Percentiles rank a stretch among this genome's conserved stretches.
Evolutionary conservation across 2,113 vertebrate genomes (phyloP).

Genomic region (Isichthys henryi): DNA sequence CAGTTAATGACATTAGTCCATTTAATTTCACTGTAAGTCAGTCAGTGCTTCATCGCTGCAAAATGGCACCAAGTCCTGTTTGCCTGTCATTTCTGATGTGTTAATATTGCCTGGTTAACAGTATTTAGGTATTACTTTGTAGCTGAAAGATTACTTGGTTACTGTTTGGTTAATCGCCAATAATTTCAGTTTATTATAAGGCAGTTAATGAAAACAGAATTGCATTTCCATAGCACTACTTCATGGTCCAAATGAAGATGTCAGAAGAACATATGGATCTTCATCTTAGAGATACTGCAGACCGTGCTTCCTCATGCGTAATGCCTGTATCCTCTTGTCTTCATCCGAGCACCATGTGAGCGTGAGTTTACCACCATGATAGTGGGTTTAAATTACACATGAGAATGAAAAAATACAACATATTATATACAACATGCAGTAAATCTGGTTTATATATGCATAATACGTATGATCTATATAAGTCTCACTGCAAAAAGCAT

Average conservation of each 20-base stretch:
- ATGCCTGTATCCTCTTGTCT: not conserved
- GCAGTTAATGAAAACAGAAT: not conserved
- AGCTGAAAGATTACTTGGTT: conserved; percentile 1
- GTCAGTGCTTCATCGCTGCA: not conserved
- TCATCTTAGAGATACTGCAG: not conserved
- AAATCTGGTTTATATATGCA: not conserved
- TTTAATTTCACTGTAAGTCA: conserved; percentile 22
- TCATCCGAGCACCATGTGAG: not conserved
- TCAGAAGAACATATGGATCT: not conserved
- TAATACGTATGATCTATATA: not conserved
- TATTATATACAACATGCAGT: not conserved
- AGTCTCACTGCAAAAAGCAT: not conserved
- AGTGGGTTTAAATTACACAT: not conserved
- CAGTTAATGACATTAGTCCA: conserved; percentile 15
- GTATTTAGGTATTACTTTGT: conserved; percentile 11
- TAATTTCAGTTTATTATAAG: not conserved
- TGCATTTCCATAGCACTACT: not conserved
- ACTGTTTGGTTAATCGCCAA: not conserved
- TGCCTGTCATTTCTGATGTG: conserved; percentile 6
- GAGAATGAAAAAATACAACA: not conserved
- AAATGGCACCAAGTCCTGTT: not conserved
- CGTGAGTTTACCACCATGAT: too few relatives aligned
- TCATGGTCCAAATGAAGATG: not conserved
- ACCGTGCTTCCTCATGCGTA: not conserved
- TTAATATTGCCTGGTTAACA: conserved; percentile 11